Evolutionary conservation across 2,113 vertebrate genomes (phyloP).

Genomic region (Mellivora capensis): DNA sequence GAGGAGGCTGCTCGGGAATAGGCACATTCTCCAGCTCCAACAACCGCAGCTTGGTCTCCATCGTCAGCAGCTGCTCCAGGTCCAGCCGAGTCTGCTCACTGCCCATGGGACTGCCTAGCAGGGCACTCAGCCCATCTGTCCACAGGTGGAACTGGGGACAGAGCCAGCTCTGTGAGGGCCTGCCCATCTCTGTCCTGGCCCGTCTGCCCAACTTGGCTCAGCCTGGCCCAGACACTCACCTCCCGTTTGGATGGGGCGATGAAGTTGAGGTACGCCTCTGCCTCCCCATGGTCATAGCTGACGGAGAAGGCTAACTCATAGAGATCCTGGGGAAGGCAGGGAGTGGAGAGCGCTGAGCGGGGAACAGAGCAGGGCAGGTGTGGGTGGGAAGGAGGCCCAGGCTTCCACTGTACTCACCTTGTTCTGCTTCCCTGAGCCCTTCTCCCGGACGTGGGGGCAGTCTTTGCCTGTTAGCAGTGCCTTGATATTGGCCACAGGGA

Average conservation of each 20-base stretch:
- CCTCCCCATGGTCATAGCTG: constrained; percentile 91
- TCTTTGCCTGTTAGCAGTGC: constrained; percentile 92
- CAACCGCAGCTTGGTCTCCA: constrained; percentile 97
- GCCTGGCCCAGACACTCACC: constrained; percentile 82
- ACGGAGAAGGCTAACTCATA: constrained; percentile 95
- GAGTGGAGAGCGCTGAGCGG: not conserved
- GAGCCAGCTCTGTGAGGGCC: constrained; percentile 31
- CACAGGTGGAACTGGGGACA: constrained; percentile 92
- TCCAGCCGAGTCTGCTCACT: constrained; percentile 94
- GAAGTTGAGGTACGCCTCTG: constrained; percentile 92
- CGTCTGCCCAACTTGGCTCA: not conserved
- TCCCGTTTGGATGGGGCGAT: constrained; percentile 92
- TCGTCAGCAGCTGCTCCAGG: constrained; percentile 94
- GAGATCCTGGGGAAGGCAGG: constrained; percentile 85
- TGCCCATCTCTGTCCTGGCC: not conserved
- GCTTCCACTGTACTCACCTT: constrained; percentile 84
- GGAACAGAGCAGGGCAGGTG: fast-evolving
- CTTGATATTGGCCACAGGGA: constrained; percentile 95
- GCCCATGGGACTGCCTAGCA: constrained; percentile 93
- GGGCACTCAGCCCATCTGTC: constrained; percentile 93
- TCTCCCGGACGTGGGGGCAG: constrained; percentile 95
- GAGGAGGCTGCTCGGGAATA: constrained; percentile 91
- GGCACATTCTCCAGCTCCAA: constrained; percentile 95
- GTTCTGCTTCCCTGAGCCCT: constrained; percentile 93
- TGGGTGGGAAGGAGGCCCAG: not conserved